Evolutionary conservation across 37 sponge, comb jelly and placozoan genomes (phyloP).

Genomic region (Hormiphora californensis): DNA sequence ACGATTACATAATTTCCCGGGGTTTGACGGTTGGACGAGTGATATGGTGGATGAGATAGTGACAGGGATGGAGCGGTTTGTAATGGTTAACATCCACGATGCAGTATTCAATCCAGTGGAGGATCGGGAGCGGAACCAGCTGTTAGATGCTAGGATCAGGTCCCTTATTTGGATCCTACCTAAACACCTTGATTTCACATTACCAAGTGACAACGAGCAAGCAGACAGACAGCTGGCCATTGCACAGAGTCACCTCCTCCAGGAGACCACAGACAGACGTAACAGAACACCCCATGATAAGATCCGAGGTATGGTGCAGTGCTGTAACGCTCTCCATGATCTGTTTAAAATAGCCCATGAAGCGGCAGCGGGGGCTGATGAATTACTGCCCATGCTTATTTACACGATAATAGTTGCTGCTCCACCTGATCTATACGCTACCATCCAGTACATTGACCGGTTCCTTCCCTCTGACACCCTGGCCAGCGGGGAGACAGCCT

Average conservation of each 20-base stretch:
- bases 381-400: slow-evolving; percentile 6
- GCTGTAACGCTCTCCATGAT: slow-evolving; percentile 24
- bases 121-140: neutral
- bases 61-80: slow-evolving; percentile 13
- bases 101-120: neutral
- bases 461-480: neutral
- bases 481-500: neutral
- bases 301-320: neutral
- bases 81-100: slow-evolving; percentile 3
- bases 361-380: slow-evolving; percentile 4
- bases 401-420: slow-evolving; percentile 26
- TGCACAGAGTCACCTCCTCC: neutral
- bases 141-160: neutral
- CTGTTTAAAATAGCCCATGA: slow-evolving; percentile 19
- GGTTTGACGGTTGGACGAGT: neutral
- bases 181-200: slow-evolving; percentile 20
- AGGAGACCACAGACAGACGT: neutral
- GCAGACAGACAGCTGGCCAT: neutral
- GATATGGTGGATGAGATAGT: neutral
- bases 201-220: slow-evolving; percentile 9
- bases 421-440: neutral
- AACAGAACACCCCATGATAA: slow-evolving; percentile 21
- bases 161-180: slow-evolving; percentile 11
- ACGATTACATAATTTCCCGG: neutral
- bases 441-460: slow-evolving; percentile 26